phyloP scores from a whole-genome alignment of 2,113 vertebrate genomes.

The Ursus arctos region DNA sequence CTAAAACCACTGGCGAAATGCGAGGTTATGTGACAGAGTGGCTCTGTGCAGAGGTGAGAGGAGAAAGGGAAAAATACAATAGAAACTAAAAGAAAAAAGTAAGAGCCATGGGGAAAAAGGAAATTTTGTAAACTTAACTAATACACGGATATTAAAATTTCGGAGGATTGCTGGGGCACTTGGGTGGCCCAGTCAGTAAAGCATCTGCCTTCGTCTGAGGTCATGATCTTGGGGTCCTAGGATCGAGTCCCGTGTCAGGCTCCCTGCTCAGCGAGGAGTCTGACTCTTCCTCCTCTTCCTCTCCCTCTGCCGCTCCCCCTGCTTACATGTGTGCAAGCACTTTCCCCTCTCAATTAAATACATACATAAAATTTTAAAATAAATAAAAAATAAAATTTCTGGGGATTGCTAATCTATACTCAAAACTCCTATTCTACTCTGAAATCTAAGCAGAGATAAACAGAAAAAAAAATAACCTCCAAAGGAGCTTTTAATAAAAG shows the following conservation, averaged over 20 bases:
- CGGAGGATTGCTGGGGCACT: neutral
- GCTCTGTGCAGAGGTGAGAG: neutral
- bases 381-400: conserved; percentile 29
- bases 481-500: conserved; percentile 37
- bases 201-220: neutral
- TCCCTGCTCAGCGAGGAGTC: neutral
- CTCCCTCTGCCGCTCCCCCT: no score
- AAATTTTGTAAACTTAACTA: conserved; percentile 32
- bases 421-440: conserved; percentile 2
- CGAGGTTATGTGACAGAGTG: neutral
- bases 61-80: neutral
- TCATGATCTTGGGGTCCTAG: neutral
- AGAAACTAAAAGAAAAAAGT: conserved; percentile 3
- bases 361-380: neutral
- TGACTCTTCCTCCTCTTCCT: neutral
- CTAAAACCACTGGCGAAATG: conserved; percentile 43
- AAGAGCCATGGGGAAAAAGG: neutral
- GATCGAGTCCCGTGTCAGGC: fast-evolving
- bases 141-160: conserved; percentile 52
- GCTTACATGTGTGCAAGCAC: neutral
- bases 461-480: neutral
- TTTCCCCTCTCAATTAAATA: neutral
- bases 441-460: conserved; percentile 42
- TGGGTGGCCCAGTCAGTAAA: neutral
- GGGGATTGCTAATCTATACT: conserved; percentile 6